Percentiles rank a stretch among this genome's conserved stretches.
Conservation (phyloP, 2,113 vertebrate genomes). For the Azemiops feae region DNA sequence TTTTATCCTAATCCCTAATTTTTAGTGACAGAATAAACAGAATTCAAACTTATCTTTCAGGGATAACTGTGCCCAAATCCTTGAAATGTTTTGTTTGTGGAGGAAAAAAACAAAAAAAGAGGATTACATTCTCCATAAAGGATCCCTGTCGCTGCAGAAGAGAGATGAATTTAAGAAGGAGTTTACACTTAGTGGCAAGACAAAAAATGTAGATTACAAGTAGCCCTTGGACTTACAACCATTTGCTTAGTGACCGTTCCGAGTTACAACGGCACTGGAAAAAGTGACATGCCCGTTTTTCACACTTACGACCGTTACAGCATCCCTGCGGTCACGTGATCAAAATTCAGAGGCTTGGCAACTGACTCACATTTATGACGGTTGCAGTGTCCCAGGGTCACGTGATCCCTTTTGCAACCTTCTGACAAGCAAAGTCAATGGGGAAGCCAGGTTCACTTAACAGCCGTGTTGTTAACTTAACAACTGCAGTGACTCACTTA, state of each 20-base stretch:
- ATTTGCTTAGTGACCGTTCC: too few species aligned
- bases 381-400: neutral
- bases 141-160: neutral
- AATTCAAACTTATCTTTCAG: neutral
- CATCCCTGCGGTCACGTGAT: neutral
- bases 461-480: neutral
- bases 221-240: neutral
- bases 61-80: neutral
- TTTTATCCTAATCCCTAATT: too few species aligned
- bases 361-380: neutral
- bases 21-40: neutral
- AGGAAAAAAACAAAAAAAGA: neutral
- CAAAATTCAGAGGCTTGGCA: neutral
- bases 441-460: neutral
- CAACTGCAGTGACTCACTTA: neutral
- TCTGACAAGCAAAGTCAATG: neutral
- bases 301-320: neutral
- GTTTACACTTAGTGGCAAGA: neutral
- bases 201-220: neutral
- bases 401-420: neutral
- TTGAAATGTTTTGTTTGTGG: neutral
- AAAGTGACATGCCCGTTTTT: neutral
- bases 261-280: too few species aligned
- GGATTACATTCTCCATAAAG: neutral
- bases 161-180: neutral